Conservation (phyloP, 1,140 invertebrate species). For the Drosophila funebris region DNA sequence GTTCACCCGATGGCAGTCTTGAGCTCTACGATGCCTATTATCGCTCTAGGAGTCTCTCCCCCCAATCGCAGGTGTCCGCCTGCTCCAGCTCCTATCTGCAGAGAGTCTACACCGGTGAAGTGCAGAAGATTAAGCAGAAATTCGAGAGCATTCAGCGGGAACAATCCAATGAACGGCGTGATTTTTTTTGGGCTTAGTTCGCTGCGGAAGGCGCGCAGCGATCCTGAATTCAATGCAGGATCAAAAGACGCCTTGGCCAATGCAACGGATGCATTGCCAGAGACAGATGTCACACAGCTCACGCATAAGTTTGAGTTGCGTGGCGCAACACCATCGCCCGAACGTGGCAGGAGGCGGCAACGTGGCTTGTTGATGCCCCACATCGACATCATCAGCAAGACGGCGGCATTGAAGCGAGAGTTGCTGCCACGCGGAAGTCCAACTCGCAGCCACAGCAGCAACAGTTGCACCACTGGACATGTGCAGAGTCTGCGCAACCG, state of each 20-base stretch:
- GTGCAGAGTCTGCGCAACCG: slow-evolving; percentile 88
- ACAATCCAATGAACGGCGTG: slow-evolving; percentile 63
- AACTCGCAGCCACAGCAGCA: slow-evolving; percentile 82
- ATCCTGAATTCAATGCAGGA: slow-evolving; percentile 88
- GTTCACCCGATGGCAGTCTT: slow-evolving; percentile 60
- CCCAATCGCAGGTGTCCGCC: slow-evolving; percentile 84
- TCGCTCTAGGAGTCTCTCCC: slow-evolving; percentile 88
- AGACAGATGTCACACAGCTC: slow-evolving; percentile 86
- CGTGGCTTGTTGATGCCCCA: slow-evolving; percentile 91
- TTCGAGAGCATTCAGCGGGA: slow-evolving; percentile 87
- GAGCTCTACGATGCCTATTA: slow-evolving; percentile 87
- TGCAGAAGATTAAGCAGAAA: slow-evolving; percentile 88
- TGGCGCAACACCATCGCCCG: slow-evolving; percentile 49
- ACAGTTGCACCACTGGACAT: slow-evolving; percentile 85
- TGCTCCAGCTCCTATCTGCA: slow-evolving; percentile 86
- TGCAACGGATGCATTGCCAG: slow-evolving; percentile 85
- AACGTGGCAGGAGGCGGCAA: slow-evolving; percentile 84
- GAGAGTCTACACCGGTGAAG: slow-evolving; percentile 89
- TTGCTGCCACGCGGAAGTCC: slow-evolving; percentile 64
- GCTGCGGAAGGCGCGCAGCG: slow-evolving; percentile 88
- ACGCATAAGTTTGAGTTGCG: slow-evolving; percentile 86
- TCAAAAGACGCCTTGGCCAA: slow-evolving; percentile 85
- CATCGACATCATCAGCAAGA: slow-evolving; percentile 94
- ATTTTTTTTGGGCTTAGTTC: slow-evolving; percentile 84
- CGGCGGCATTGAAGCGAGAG: slow-evolving; percentile 88